These are phyloP conservation scores for Ectemnius lituratus DNA, from an alignment of 2,888 invertebrate genomes.

Conservation along the genomic window DNA sequence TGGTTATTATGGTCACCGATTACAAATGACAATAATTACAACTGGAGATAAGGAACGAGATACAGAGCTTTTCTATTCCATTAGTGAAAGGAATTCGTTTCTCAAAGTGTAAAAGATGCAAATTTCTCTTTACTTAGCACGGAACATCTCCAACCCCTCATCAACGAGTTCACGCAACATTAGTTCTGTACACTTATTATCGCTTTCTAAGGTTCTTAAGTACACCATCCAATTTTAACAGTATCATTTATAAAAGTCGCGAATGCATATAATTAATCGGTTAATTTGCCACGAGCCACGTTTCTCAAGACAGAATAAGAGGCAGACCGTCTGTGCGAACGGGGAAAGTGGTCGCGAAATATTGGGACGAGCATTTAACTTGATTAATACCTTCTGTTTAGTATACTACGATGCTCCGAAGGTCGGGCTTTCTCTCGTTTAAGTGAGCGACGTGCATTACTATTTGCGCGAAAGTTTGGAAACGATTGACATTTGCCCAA, in stretches of 20 bases:
- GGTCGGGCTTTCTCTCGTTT: conserved; percentile 28
- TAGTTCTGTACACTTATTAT: neutral
- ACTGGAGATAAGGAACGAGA: too few relatives aligned
- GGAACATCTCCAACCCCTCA: neutral
- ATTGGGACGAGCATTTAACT: conserved; percentile 8
- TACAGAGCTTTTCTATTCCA: too few relatives aligned
- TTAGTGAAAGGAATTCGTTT: too few relatives aligned
- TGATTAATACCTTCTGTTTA: conserved; percentile 1
- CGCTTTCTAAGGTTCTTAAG: conserved; percentile 1
- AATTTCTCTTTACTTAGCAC: neutral
- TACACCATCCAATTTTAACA: neutral
- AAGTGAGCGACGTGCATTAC: conserved; percentile 26
- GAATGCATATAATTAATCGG: neutral
- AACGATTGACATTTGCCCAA: too few relatives aligned
- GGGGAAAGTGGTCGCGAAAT: neutral
- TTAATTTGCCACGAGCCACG: neutral
- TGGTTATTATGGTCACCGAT: too few relatives aligned
- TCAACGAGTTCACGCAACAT: neutral
- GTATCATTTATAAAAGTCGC: neutral
- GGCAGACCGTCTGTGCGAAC: too few relatives aligned
- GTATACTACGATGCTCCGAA: neutral
- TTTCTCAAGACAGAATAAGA: neutral
- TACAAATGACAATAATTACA: too few relatives aligned
- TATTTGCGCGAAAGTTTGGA: conserved; percentile 17
- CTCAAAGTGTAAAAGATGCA: neutral